Evolutionary conservation across 2,888 invertebrate genomes (phyloP), one percentile per base, ranked within the genome.

Genomic region (Papilio elwesi): DNA sequence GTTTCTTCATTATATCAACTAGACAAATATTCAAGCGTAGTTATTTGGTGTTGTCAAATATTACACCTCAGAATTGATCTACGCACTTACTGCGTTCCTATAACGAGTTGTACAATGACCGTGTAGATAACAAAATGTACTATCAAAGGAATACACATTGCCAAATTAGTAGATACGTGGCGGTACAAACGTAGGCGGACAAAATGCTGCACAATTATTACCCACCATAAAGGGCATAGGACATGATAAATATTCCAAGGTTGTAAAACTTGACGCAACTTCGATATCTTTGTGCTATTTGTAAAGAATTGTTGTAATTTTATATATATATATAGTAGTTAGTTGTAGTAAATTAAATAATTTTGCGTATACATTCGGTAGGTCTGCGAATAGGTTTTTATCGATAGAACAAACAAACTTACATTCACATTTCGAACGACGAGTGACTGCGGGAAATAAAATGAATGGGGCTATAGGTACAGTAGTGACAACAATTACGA

Each of bases 31-130:
- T n/a, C 9, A 59, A 0, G 0, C 8, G 0, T 38, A 6, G 0
- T 43, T 62, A 43, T 62, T 62, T 43, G 59, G 59, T 43, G 43
- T 59, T 43, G n/a, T 62, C 43, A 62, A 62, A 62, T 15, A 62
- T 36, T 0, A 36, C 15, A 59, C n/a, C 43, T 43, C 7, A 26
- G 4, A 4, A 43, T 43, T 43, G 38, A 59, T 9, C 38, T 62
- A 62, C 59, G 59, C 59, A 43, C 11, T 43, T n/a, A 43, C n/a
- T 59, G 10, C 43, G 12, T 15, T 36, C 8, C 10, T n/a, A 1
- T 49, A 49, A 49, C 12, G 49, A 43, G 26, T 6, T 1, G 47
- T 11, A 11, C 49, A 49, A 4, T 12, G 49, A 49, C 49, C 55
- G 36, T 13, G 36, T 12, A 6, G 13, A 8, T 57, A 36, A 57